Conservation (phyloP, 2,113 vertebrate species). For the Laticauda colubrina region DNA sequence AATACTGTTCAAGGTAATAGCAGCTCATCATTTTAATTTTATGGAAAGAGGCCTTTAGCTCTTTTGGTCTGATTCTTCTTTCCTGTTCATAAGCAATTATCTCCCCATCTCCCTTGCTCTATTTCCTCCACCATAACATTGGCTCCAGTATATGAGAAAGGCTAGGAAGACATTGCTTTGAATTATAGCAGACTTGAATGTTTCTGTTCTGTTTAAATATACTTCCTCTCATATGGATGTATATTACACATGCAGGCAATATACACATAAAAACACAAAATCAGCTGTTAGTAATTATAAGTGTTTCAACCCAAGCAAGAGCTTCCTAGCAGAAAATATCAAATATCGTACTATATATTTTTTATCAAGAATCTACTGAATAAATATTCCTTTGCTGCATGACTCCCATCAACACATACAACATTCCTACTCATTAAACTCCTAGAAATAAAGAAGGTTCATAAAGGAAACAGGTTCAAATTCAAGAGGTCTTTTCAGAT, state of each 20-base stretch:
- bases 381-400: neutral
- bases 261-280: neutral
- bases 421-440: neutral
- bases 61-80: neutral
- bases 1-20: constrained; percentile 32
- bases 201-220: neutral
- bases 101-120: neutral
- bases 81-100: neutral
- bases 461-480: neutral
- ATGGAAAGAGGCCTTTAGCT: neutral
- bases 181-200: neutral
- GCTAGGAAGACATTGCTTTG: neutral
- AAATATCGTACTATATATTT: neutral
- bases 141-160: neutral
- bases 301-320: neutral
- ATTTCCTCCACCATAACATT: neutral
- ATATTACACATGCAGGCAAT: neutral
- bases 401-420: neutral
- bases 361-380: neutral
- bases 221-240: neutral
- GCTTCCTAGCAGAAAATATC: neutral
- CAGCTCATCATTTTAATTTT: neutral
- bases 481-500: neutral
- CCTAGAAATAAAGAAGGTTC: neutral
- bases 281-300: neutral